Conservation (phyloP, 2,888 invertebrate genomes). For the Diarsia rubi region DNA sequence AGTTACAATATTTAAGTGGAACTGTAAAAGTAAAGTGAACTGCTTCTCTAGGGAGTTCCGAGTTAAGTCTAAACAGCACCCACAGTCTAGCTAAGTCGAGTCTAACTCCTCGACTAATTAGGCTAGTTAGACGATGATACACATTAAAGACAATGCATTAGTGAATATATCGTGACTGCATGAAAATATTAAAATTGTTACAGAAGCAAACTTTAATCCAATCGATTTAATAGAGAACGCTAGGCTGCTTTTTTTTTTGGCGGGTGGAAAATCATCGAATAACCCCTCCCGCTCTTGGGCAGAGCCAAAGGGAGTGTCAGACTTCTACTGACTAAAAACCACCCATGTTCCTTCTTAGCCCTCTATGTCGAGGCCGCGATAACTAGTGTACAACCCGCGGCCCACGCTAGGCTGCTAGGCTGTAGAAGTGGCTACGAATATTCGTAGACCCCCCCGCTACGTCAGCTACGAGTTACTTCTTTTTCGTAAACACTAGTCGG, state of each 20-base stretch:
- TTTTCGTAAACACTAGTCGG: not conserved
- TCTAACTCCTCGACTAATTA: not conserved
- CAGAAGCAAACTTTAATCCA: not conserved
- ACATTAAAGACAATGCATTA: not conserved
- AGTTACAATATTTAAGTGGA: not conserved
- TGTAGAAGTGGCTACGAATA: slow-evolving; percentile 36
- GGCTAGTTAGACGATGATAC: not conserved
- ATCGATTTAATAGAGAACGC: not conserved
- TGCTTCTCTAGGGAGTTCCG: not conserved
- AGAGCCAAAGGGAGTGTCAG: too few relatives aligned
- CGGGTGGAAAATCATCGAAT: too few relatives aligned
- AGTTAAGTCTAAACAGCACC: not conserved
- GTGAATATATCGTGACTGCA: not conserved
- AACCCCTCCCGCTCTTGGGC: too few relatives aligned
- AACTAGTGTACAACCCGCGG: too few relatives aligned
- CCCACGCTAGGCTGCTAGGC: too few relatives aligned
- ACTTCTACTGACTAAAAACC: too few relatives aligned
- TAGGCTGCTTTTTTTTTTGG: too few relatives aligned
- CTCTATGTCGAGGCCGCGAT: too few relatives aligned
- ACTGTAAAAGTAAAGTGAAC: not conserved
- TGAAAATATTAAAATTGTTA: not conserved
- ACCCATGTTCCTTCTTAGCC: too few relatives aligned
- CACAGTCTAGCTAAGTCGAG: not conserved
- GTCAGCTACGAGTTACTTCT: slow-evolving; percentile 2
- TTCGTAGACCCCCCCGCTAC: slow-evolving; percentile 39